phyloP scores from a whole-genome alignment of 2,888 invertebrate species.

The Phortica okadai region DNA sequence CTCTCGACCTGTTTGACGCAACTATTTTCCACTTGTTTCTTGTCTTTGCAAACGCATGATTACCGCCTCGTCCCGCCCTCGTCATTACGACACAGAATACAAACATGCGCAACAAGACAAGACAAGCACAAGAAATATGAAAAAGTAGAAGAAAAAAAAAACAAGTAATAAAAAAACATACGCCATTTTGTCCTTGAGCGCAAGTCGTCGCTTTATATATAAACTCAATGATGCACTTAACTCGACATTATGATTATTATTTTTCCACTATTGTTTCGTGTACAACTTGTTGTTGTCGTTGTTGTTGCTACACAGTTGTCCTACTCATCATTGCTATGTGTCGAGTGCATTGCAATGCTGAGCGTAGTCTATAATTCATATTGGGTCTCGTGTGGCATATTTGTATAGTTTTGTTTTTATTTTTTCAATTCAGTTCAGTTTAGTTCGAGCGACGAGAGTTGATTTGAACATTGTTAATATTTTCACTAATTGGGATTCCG shows the following conservation, averaged over 20 bases:
- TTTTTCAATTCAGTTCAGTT: neutral
- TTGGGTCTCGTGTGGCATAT: no score
- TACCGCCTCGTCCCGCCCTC: neutral
- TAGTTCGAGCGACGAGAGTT: neutral
- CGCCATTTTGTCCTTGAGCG: constrained; percentile 40
- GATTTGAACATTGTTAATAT: neutral
- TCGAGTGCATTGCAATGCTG: constrained; percentile 39
- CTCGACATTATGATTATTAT: constrained; percentile 38
- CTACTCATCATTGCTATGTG: constrained; percentile 22
- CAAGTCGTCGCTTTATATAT: constrained; percentile 14
- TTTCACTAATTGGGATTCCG: neutral
- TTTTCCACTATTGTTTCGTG: constrained; percentile 43
- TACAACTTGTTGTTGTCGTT: constrained; percentile 21
- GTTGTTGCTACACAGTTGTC: constrained; percentile 11
- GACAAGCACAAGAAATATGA: no score
- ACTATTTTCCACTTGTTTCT: neutral
- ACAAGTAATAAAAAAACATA: neutral
- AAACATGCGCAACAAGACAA: neutral
- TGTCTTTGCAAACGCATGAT: neutral
- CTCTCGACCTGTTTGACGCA: neutral
- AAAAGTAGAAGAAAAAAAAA: neutral
- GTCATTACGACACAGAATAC: no score
- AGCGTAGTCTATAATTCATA: constrained; percentile 7
- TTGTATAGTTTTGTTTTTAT: neutral
- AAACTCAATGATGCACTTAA: constrained; percentile 37